Conservation (phyloP, 2,113 vertebrate genomes). For the human (Homo sapiens) region DNA sequence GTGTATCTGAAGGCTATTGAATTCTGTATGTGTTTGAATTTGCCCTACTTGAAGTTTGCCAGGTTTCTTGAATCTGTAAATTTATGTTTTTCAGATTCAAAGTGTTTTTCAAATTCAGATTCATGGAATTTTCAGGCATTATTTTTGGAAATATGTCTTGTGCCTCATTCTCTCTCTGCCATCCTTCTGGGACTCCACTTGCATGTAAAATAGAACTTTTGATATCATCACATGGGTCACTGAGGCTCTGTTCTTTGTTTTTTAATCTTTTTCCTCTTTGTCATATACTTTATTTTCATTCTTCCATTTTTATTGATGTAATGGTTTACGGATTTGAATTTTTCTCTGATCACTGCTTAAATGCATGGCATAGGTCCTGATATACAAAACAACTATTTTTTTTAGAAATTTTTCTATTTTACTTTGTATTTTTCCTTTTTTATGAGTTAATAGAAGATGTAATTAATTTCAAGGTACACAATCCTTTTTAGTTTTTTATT, state of each 20-base stretch:
- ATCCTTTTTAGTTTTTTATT: neutral
- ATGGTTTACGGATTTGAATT: neutral
- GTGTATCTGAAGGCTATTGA: neutral
- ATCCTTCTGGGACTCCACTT: neutral
- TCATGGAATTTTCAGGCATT: constrained; percentile 35
- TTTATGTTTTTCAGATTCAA: neutral
- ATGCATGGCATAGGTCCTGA: neutral
- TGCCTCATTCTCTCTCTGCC: neutral
- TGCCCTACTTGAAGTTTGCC: neutral
- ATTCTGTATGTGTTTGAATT: neutral
- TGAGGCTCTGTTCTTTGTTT: neutral
- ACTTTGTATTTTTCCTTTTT: neutral
- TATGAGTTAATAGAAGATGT: neutral
- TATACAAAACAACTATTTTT: neutral
- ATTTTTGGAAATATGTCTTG: neutral
- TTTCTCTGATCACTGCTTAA: constrained; percentile 8
- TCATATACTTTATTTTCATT: neutral
- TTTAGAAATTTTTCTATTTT: neutral
- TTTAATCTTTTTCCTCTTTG: neutral
- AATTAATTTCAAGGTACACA: constrained; percentile 13
- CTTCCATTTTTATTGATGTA: neutral
- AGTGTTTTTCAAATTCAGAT: neutral
- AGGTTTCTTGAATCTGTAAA: neutral
- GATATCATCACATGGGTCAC: neutral
- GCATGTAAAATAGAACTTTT: neutral